phyloP scores from a whole-genome alignment of 2,888 invertebrate species.

The Meiosimyza decipiens region DNA sequence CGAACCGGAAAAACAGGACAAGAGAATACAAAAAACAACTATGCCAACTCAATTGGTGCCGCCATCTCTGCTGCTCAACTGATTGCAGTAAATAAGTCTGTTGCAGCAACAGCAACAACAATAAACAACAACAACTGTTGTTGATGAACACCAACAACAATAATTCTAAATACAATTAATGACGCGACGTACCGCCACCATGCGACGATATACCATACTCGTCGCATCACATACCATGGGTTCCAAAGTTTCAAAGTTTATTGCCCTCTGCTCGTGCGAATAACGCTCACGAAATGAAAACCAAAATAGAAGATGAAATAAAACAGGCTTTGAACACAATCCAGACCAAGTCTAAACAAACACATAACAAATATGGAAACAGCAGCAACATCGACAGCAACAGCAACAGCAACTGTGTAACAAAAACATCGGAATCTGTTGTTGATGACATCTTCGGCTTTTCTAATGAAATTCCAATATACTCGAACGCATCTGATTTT shows the following conservation, averaged over 20 bases:
- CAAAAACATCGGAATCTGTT: constrained; percentile 20
- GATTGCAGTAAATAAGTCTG: constrained; percentile 10
- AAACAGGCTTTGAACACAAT: constrained; percentile 30
- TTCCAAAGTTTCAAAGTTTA: constrained; percentile 51
- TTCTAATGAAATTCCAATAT: constrained; percentile 50
- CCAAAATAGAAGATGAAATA: background rate
- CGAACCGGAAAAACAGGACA: background rate
- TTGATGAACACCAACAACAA: background rate
- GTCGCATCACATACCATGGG: background rate
- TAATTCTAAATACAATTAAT: constrained; percentile 9
- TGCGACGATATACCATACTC: background rate
- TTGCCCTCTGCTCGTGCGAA: constrained; percentile 50
- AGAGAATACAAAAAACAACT: too few species aligned
- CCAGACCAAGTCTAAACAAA: constrained; percentile 24
- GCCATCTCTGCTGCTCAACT: background rate
- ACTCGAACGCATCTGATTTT: constrained; percentile 20
- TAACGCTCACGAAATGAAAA: background rate
- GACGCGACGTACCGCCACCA: constrained; percentile 3
- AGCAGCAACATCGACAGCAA: background rate
- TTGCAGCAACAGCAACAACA: constrained; percentile 10
- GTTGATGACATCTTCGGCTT: background rate
- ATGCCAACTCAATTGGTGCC: constrained; percentile 5
- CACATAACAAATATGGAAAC: constrained; percentile 26
- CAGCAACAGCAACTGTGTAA: constrained; percentile 7
- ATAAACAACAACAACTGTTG: constrained; percentile 4